Evolutionary conservation across 2,888 invertebrate species (phyloP), one percentile per base, ranked within the genome.

Genomic region (Sipha maydis): DNA sequence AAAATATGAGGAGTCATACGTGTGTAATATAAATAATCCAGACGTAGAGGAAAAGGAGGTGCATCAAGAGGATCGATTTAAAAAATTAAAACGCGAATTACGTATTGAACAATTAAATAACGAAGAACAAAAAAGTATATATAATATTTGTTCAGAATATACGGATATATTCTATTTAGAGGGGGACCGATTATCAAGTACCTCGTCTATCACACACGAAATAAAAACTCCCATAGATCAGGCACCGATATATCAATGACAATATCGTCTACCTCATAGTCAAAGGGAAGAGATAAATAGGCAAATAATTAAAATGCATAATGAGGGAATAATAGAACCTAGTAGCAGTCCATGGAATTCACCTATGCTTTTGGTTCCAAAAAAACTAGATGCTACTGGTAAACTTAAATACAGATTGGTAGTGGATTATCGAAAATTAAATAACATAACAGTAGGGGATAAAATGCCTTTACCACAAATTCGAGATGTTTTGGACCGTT

Each of bases 221-320:
- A 73, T 73, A 31, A 73, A 73, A 73, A 73, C 73, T 28, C 73
- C 73, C 5, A 73, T 28, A 28, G 73, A 73, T 34, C 73, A 73
- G 3, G 7, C 28, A 31, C 28, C 73, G 4, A 73, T 73, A 8
- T 73, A 73, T 34, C 73, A 73, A 28, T 28, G 73, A 73, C 73
- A 73, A 19, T 73, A 73, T 73, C 21, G 28, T 7, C 21, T 69
- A 21, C n/a, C 28, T 69, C 69, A 69, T 69, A 69, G 69, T 69
- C 69, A 69, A 21, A 69, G 69, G 69, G 69, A 69, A 8, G 69
- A 69, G 21, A 69, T 69, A n/a, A 69, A 69, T 21, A 69, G 21
- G 8, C 69, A 69, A 69, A 21, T 69, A 69, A 69, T 14, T n/a
- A 21, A 69, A 69, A 69, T 69, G 69, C 54, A 54, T 54, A 14